Evolutionary conservation across 2,113 vertebrate genomes (phyloP), one percentile per base, ranked within the genome.

Genomic region (Melanocharis versteri): DNA sequence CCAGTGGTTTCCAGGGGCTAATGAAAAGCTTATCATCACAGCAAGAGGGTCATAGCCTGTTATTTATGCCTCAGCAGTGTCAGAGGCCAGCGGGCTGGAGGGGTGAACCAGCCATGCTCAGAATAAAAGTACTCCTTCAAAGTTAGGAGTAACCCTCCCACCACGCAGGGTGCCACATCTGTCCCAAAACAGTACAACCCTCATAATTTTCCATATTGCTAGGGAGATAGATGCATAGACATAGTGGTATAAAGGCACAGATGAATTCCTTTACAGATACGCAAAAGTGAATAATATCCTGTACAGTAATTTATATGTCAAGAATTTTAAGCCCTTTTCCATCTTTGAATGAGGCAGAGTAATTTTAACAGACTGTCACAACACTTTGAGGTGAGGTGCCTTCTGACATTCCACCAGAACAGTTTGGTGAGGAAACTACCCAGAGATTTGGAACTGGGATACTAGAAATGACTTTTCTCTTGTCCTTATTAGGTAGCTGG

Each of bases 401-500:
- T 73, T 86, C 62, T 71, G 58, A 58, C 24, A 17, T 4, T 40
- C 30, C 30, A 13, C 15, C 50, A 17, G 10, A n/a, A 35, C 2
- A 76, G 31, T 78, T 83, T 58, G 51, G 47, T 72, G n/a, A 78
- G 82, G 40, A 89, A 91, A 68, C 64, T 89, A 47, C 12, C 23
- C n/a, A 31, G 70, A 44, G 39, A 44, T 88, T 96, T 96, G 39
- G 70, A 92, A 94, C 62, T 72, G 31, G 53, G 62, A 91, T 95
- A 69, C 73, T 79, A 89, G 69, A 56, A 94, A 51, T 58, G 96
- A 94, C 42, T 89, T 95, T 90, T 91, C 35, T 71, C 37, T 61
- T 86, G 69, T 90, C 83, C 83, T 92, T 86, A 66, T 86, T 78
- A 73, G 93, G 65, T 68, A 83, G 88, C 40, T 97, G 62, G 68